Evolutionary conservation across 2,113 vertebrate species (phyloP).

Genomic region (Ochotona curzoniae): DNA sequence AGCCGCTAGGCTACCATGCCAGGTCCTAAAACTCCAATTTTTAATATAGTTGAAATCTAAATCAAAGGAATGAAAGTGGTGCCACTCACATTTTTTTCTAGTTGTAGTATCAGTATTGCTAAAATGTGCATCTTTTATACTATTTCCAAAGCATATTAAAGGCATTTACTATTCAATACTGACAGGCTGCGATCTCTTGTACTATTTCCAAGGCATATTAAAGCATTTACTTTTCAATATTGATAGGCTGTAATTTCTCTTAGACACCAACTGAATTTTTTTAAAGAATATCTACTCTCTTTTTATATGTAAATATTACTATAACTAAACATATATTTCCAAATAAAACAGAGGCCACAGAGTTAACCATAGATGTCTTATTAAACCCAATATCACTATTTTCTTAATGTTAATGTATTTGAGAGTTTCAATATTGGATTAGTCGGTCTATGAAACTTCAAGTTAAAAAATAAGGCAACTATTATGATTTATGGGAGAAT

Average conservation of each 20-base stretch:
- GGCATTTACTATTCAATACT: background rate
- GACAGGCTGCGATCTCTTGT: background rate
- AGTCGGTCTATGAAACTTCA: background rate
- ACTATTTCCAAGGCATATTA: no score
- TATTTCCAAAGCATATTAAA: background rate
- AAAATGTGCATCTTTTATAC: background rate
- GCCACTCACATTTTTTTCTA: background rate
- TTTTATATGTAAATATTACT: background rate
- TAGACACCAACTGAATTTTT: background rate
- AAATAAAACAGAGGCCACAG: background rate
- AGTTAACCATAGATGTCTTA: background rate
- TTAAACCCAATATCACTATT: background rate
- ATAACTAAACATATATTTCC: background rate
- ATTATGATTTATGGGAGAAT: background rate
- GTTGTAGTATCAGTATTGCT: background rate
- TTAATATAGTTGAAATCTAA: slow-evolving; percentile 40
- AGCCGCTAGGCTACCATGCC: no score
- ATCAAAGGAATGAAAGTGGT: background rate
- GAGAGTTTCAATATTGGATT: background rate
- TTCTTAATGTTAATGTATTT: background rate
- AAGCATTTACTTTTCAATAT: background rate
- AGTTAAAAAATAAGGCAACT: background rate
- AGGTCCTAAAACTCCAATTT: background rate
- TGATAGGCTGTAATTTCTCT: no score
- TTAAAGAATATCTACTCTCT: background rate